phyloP scores from a whole-genome alignment of 1,140 invertebrate genomes.

The Lordiphosa collinella region DNA sequence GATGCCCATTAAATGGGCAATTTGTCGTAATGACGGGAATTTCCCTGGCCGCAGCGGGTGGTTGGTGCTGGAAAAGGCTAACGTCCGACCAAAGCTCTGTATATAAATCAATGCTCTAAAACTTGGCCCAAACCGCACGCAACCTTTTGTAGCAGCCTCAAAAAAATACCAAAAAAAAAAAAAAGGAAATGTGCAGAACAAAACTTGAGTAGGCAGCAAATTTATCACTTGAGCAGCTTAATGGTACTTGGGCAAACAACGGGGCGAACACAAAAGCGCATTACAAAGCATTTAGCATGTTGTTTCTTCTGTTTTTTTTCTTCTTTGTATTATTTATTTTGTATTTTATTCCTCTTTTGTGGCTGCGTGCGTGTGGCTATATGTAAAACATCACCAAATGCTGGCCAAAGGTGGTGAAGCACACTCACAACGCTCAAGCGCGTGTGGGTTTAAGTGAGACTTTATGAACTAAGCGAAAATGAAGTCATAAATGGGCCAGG shows the following conservation, averaged over 20 bases:
- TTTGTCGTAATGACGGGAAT: slow-evolving; percentile 48
- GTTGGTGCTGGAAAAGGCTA: slow-evolving; percentile 17
- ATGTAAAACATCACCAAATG: slow-evolving; percentile 22
- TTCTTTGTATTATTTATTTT: slow-evolving; percentile 11
- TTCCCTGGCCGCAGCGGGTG: slow-evolving; percentile 33
- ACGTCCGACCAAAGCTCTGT: slow-evolving; percentile 23
- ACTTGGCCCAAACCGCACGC: slow-evolving; percentile 60
- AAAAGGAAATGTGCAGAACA: neutral
- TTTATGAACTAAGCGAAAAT: slow-evolving; percentile 43
- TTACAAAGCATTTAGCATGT: slow-evolving; percentile 71
- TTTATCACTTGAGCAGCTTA: slow-evolving; percentile 75
- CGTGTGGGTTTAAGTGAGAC: slow-evolving; percentile 31
- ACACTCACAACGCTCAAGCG: neutral
- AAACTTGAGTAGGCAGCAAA: slow-evolving; percentile 55
- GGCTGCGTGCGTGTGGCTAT: slow-evolving; percentile 29
- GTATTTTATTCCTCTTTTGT: slow-evolving; percentile 43
- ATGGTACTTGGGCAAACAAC: slow-evolving; percentile 61
- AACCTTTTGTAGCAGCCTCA: slow-evolving; percentile 44
- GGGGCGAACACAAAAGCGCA: slow-evolving; percentile 56
- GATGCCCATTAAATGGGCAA: slow-evolving; percentile 64
- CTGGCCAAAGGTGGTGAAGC: slow-evolving; percentile 13
- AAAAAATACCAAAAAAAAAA: slow-evolving; percentile 1
- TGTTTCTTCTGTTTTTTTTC: slow-evolving; percentile 24
- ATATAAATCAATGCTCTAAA: slow-evolving; percentile 67
- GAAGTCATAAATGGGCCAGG: slow-evolving; percentile 36